phyloP scores from a whole-genome alignment of 2,113 vertebrate genomes.

The Edolisoma coerulescens region DNA sequence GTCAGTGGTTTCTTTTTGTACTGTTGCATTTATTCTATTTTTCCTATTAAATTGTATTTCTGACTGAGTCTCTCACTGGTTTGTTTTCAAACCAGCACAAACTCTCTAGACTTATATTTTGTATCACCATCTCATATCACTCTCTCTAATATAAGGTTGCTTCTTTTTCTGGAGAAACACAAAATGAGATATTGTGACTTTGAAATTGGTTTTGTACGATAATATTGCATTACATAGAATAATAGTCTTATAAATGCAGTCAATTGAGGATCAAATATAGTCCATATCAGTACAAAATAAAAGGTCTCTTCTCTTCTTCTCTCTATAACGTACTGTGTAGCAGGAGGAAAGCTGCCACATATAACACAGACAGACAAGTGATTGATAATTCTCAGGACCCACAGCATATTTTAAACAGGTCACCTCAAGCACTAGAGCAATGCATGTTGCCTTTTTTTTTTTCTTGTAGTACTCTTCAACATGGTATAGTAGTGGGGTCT shows the following conservation, averaged over 20 bases:
- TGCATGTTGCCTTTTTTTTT: not conserved
- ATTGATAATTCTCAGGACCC: not conserved
- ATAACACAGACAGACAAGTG: not conserved
- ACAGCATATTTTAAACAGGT: not conserved
- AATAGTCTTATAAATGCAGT: not conserved
- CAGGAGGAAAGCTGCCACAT: not conserved
- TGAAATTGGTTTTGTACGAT: not conserved
- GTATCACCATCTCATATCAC: not conserved
- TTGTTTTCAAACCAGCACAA: too few species aligned
- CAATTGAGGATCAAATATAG: not conserved
- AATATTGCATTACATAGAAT: not conserved
- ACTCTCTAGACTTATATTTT: not conserved
- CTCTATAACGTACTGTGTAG: not conserved
- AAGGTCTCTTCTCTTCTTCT: not conserved
- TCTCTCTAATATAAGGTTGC: not conserved
- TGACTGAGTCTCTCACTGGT: too few species aligned
- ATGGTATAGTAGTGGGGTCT: not conserved
- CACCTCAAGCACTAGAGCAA: not conserved
- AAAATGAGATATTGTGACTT: not conserved
- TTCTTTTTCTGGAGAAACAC: not conserved
- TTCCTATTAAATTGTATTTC: too few species aligned
- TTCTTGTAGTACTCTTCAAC: not conserved
- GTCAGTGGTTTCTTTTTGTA: too few species aligned
- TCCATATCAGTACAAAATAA: not conserved
- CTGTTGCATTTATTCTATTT: too few species aligned